Evolutionary conservation across 2,113 vertebrate species (phyloP), one percentile per base, ranked within the genome.

Genomic region (Pomatostomus ruficeps): DNA sequence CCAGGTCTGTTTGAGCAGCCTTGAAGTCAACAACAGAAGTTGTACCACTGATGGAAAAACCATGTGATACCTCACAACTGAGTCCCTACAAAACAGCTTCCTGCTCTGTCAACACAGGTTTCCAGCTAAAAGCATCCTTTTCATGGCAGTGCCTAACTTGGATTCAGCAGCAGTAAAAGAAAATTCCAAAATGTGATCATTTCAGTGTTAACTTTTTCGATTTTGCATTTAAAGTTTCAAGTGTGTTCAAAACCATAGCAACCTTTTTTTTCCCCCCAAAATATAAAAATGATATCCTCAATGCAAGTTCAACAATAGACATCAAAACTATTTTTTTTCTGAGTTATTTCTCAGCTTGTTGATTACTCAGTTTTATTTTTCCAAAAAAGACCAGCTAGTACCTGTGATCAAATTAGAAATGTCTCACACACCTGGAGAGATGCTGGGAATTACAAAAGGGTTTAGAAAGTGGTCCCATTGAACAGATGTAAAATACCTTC

Each of bases 391-490:
- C 19, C 8, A 88, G 35, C 26, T 74, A 79, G 68, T 65, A 88
- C 82, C 46, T 83, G 58, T 2, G 4, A 83, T 81, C 54, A 57
- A 72, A 89, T 71, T 35, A 96, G 91, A 86, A 93, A 80, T 5
- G 12, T 82, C 33, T 84, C 42, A 48, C 70, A 80, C 51, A 88
- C 11, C 58, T 38, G 26, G 22, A 84, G 35, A 84, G 74, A 65
- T 55, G 65, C 54, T 75, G 61, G 51, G 54, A 77, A 58, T 90
- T 95, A 95, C 28, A 91, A 91, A 96, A 95, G 73, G 7, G 38
- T 77, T 94, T 77, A 87, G 49, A 71, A 97, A 97, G 81, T 91
- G 86, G 77, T 96, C 74, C 93, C 83, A 24, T 17, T 70, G 73
- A 85, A 43, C 67, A 80, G 67, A 86, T 89, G 82, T 65, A 74